A percentile compares a stretch with the other conserved stretches of the same genome.
Evolutionary conservation across 53 echinoderm and acorn worm species (phyloP).

Genomic region (Patiria pectinifera): DNA sequence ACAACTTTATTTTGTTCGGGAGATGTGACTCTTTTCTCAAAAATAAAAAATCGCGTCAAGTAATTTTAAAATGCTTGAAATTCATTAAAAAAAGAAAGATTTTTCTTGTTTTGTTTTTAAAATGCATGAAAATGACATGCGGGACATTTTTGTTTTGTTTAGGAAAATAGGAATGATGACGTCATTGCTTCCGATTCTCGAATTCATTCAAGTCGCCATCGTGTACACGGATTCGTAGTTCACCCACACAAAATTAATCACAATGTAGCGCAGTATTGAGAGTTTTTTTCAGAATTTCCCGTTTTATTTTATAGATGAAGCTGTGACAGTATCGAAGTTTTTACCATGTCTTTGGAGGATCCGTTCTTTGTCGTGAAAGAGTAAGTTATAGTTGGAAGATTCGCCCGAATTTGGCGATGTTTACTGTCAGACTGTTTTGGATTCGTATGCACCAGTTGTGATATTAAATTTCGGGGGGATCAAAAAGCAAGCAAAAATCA

Average conservation of each 20-base stretch:
- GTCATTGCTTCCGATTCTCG: slow-evolving; percentile 9
- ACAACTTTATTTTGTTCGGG: no score
- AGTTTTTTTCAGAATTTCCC: neutral
- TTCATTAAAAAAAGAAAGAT: no score
- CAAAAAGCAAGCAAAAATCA: no score
- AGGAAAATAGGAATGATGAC: neutral
- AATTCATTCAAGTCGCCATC: neutral
- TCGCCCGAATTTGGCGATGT: neutral
- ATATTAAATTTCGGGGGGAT: neutral
- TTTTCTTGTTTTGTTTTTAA: no score
- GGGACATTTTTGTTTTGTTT: neutral
- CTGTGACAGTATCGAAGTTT: neutral
- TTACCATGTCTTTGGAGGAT: slow-evolving; percentile 88
- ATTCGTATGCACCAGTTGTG: neutral
- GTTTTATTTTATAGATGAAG: neutral
- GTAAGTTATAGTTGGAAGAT: slow-evolving; percentile 64
- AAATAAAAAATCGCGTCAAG: no score
- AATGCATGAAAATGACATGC: no score
- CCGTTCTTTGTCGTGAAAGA: slow-evolving; percentile 98
- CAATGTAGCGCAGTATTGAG: neutral
- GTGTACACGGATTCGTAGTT: neutral
- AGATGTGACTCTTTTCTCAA: no score
- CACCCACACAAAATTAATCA: neutral
- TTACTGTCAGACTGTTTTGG: neutral
- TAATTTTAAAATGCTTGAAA: no score